Evolutionary conservation across 2,888 invertebrate genomes (phyloP).

Genomic region (Dryomyza anilis): DNA sequence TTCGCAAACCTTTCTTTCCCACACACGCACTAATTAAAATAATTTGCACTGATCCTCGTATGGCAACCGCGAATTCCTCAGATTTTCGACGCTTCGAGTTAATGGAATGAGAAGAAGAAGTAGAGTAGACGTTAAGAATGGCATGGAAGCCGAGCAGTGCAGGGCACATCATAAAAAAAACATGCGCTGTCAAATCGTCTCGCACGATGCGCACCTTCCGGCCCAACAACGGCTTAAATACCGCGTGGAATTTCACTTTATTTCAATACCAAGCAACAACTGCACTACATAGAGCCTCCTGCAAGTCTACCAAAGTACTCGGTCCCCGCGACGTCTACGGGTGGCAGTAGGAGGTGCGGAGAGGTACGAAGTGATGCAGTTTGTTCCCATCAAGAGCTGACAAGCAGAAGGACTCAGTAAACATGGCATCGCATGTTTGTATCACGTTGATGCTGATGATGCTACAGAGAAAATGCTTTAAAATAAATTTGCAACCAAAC

Average conservation of each 20-base stretch:
- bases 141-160: too few species aligned
- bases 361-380: not conserved
- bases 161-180: too few species aligned
- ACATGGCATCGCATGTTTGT: slow-evolving; percentile 3
- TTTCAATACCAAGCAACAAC: not conserved
- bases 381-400: slow-evolving; percentile 2
- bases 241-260: not conserved
- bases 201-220: too few species aligned
- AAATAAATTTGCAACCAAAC: slow-evolving; percentile 51
- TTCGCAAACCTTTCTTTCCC: too few species aligned
- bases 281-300: too few species aligned
- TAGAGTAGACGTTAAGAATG: not conserved
- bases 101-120: not conserved
- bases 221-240: too few species aligned
- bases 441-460: not conserved
- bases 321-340: too few species aligned
- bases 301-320: not conserved
- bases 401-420: slow-evolving; percentile 13
- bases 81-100: not conserved
- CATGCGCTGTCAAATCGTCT: too few species aligned
- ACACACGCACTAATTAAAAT: slow-evolving; percentile 8
- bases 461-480: not conserved
- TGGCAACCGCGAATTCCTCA: not conserved
- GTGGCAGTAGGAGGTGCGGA: not conserved
- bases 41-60: not conserved